Percentiles rank a stretch among this genome's conserved stretches.
These are phyloP conservation scores for Nasonia longicornis DNA, from an alignment of 1,140 invertebrate genomes.

Conservation along the genomic window DNA sequence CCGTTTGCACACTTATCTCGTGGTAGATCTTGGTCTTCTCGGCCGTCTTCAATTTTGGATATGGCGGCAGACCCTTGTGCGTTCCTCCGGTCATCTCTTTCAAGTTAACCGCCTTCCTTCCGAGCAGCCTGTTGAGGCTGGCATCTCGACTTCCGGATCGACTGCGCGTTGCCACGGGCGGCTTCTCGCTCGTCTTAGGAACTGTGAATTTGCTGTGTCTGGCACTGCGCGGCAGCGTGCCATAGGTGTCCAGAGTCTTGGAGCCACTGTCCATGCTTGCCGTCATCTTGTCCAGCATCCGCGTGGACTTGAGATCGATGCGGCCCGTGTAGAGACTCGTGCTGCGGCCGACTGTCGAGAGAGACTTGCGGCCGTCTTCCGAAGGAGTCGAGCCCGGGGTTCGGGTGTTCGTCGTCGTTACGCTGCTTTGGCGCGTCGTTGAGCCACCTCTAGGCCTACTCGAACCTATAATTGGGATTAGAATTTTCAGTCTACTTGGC, in stretches of 20 bases:
- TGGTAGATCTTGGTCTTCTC: conserved; percentile 81
- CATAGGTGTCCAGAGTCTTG: conserved; percentile 78
- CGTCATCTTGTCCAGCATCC: conserved; percentile 55
- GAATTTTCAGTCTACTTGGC: background rate
- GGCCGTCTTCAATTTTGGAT: conserved; percentile 57
- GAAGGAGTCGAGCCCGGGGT: conserved; percentile 75
- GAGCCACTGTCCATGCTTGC: conserved; percentile 68
- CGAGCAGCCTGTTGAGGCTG: conserved; percentile 55
- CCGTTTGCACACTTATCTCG: conserved; percentile 81
- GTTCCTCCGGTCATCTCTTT: conserved; percentile 38
- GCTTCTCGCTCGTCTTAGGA: conserved; percentile 59
- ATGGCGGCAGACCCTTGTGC: conserved; percentile 65
- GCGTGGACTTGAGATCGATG: conserved; percentile 19
- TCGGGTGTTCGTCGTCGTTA: conserved; percentile 54
- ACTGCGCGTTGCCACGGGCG: conserved; percentile 57
- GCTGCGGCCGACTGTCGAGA: conserved; percentile 46
- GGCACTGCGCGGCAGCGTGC: conserved; percentile 76
- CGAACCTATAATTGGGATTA: background rate
- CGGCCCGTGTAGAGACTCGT: conserved; percentile 37
- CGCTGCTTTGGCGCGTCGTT: conserved; percentile 28
- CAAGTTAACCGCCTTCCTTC: background rate
- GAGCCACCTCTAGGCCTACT: conserved; percentile 37
- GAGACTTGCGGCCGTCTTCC: conserved; percentile 79
- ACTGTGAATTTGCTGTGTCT: conserved; percentile 65
- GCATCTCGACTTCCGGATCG: conserved; percentile 61